Percentiles rank a stretch among this genome's conserved stretches.
These are phyloP conservation scores for Syngnathus acus DNA, from an alignment of 2,797 vertebrate genomes.

Conservation along the genomic window DNA sequence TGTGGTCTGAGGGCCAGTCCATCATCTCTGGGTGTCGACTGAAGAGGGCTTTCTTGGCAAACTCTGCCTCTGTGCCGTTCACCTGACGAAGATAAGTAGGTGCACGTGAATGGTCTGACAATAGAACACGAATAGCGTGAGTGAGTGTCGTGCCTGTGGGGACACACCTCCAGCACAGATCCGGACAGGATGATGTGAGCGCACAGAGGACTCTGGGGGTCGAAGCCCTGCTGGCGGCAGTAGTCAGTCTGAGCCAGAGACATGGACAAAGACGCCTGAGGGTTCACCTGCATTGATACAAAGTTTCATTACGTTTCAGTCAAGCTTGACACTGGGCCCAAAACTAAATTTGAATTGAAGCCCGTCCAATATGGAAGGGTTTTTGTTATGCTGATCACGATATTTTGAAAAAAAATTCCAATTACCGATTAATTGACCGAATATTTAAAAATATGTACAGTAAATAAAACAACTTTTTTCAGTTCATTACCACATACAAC, in stretches of 20 bases:
- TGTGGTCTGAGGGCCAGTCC: conserved; percentile 82
- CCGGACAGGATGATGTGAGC: conserved; percentile 86
- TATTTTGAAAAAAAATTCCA: no score
- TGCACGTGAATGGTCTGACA: not conserved
- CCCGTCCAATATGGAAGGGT: no score
- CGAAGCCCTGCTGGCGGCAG: conserved; percentile 77
- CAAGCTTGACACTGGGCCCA: not conserved
- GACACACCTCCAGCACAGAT: conserved; percentile 73
- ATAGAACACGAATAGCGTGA: not conserved
- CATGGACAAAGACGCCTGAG: conserved; percentile 80
- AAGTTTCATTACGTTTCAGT: not conserved
- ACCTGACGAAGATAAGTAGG: conserved; percentile 61
- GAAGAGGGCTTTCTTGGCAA: conserved; percentile 80
- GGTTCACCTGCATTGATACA: conserved; percentile 69
- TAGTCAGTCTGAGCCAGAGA: conserved; percentile 87
- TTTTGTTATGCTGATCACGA: no score
- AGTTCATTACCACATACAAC: no score
- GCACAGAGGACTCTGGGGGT: conserved; percentile 91
- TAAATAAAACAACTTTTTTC: no score
- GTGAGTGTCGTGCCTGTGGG: conserved; percentile 3
- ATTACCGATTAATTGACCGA: no score
- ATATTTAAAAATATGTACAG: no score
- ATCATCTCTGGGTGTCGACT: conserved; percentile 87
- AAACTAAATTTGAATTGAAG: not conserved
- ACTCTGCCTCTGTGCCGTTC: conserved; percentile 68